Base-by-base conservation (phyloP, 2,888 invertebrate genomes). In the Alitta virens region DNA sequence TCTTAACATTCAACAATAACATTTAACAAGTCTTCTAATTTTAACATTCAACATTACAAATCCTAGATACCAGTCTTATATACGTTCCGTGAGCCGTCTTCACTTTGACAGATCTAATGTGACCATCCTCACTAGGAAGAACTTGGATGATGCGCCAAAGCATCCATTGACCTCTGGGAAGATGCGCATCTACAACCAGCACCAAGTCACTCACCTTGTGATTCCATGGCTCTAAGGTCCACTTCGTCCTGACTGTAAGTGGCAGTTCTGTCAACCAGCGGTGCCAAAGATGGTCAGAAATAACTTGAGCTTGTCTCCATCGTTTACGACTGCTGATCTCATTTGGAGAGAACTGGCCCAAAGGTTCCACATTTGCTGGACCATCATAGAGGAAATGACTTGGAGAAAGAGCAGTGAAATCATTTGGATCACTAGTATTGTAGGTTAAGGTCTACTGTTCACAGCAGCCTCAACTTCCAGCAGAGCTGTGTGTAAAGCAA, bases 401-500 rank as follows among this genome's bases (percentile, higher is more conserved):
- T 27, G 60, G 63, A 16, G 60, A 60, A n/a, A 63, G 25, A 18
- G 63, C 52, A 43, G 46, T 49, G 23, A 51, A 56, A 43, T 63
- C 63, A 25, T 51, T 26, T 1, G 52, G 42, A 43, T 63, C 63
- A 7, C 52, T 25, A 18, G 21, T 50, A n/a, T 56, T 60, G 53
- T 63, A 56, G 14, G 61, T 63, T 16, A 63, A 56, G 63, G 63
- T 14, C 61, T 33, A 27, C 53, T 46, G 52, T 63, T 63, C 7
- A 63, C n/a, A 14, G 56, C 52, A n/a, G 60, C 60, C 54, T 61
- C 61, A 5, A 61, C 57, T 26, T 61, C 63, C 27, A 21, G 21
- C 33, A 60, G 25, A 14, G 54, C 38, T 14, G 27, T 26, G 21
- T 67, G 67, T 0, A 80, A 54, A 62, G 78, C 77, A 61, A 65